Base-by-base conservation (phyloP, 92 coral and sea anemone genomes). In the Epizoanthus scotinus region DNA sequence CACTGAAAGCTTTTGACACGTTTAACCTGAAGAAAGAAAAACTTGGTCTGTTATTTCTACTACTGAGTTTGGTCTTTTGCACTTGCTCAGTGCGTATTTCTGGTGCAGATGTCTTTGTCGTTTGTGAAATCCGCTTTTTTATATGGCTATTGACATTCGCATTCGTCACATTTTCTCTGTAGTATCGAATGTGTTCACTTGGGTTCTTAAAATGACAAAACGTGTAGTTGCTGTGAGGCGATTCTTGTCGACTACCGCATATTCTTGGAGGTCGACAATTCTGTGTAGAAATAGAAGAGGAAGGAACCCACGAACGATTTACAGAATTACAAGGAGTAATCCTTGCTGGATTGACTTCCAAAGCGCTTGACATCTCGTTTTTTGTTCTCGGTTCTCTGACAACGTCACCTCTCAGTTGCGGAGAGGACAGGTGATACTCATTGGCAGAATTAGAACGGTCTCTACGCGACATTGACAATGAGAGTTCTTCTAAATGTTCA, bases 111-210 rank as follows among this genome's bases (percentile, higher is more conserved):
- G 49, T 74, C 27, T 27, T 40, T 78, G 70, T 29, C 71, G 70
- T 59, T 63, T 70, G 40, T 63, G 72, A 66, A 77, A 90, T 42
- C 58, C 85, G 78, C 29, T 58, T 69, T 13, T 67, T 85, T 73
- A 92, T 75, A 67, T 90, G 89, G 20, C 50, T 85, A 15, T 62
- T 83, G 27, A 90, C 85, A 24, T 73, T 75, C 15, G 66, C 68
- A 14, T 86, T 29, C 13, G 99, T 93, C 18, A 96, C 85, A 52
- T 70, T 82, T 69, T 91, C 91, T 60, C 94, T 81, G 67, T 96
- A 96, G 70, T 83, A 87, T 44, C 70, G 73, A 57, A 89, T 93
- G 70, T 91, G 79, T 62, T 82, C 85, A 17, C 62, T 67, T 56
- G 89, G 71, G 83, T 84, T 77, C 12, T 74, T 78, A 24, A 84